A percentile compares a stretch with the other conserved stretches of the same genome.
These are phyloP conservation scores for Epistrophella euchroma DNA, from an alignment of 2,888 invertebrate genomes.

Conservation along the genomic window DNA sequence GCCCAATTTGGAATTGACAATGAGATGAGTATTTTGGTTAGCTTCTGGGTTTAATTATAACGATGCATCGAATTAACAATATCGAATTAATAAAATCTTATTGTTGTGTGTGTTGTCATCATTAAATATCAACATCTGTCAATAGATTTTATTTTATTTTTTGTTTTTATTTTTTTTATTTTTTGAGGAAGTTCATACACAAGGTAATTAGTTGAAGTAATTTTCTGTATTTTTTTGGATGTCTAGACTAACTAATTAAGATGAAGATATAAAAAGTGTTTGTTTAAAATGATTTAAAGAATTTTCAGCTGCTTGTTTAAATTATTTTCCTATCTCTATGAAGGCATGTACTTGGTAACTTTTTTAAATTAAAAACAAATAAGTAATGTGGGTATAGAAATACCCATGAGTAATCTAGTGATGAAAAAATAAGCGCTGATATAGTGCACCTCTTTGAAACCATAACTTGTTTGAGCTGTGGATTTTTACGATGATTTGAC, in stretches of 20 bases:
- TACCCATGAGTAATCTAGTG: no score
- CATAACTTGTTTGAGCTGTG: no score
- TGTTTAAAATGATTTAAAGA: neutral
- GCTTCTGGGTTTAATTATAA: conserved; percentile 14
- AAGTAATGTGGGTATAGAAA: no score
- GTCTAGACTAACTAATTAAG: conserved; percentile 6
- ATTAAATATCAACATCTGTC: conserved; percentile 9
- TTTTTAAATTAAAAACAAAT: no score
- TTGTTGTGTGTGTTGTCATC: neutral
- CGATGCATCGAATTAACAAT: conserved; percentile 31
- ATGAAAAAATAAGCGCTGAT: no score
- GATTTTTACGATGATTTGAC: no score
- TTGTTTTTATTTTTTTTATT: neutral
- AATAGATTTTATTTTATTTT: neutral
- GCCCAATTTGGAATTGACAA: conserved; percentile 13
- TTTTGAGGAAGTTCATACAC: neutral
- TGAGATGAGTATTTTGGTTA: neutral
- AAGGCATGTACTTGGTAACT: no score
- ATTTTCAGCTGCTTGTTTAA: no score
- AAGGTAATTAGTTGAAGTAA: neutral
- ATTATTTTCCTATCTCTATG: no score
- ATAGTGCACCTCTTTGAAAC: no score
- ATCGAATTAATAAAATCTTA: conserved; percentile 5
- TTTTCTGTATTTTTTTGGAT: neutral
- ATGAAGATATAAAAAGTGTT: neutral